Evolutionary conservation across 2,888 invertebrate genomes (phyloP), one percentile per base, ranked within the genome.

Genomic region (Drosophila antonietae): DNA sequence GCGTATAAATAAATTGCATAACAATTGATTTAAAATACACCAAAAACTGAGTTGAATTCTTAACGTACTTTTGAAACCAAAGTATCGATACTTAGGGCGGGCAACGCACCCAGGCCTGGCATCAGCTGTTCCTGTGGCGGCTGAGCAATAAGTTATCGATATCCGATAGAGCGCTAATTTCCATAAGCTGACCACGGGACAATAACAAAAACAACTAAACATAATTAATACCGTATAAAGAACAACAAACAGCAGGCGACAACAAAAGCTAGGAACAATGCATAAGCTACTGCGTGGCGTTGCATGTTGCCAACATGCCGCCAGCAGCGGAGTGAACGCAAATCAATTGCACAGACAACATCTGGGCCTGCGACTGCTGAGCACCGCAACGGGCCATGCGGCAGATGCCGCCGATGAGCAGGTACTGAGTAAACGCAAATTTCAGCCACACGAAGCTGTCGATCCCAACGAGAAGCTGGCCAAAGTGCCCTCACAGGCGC

Each of bases 371-470:
- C 76, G 76, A 8, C 47, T 61, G 49, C 33, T 73, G 49, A 55
- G 64, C 55, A 57, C 7, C 2, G 41, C 57, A 8, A 43, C 49
- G 8, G 57, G 68, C 31, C 71, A 61, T 51, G 44, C 56, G 37
- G n/a, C 55, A n/a, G 75, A 67, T 56, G 18, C 77, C 5, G 56
- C 81, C 8, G 84, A 82, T 3, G 84, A 84, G 39, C 75, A 82
- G 70, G 90, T 92, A 43, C 64, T 92, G 33, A 88, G 91, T 3
- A 90, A 90, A 63, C 86, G 91, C 1, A 91, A 91, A 52, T 92
- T 92, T 57, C 79, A 89, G 49, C 92, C 92, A 8, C 90, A 90
- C 35, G 86, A 90, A 14, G 80, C 85, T 5, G 65, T 81, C 3
- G 79, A 80, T 33, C 58, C 62, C 4, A 69, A 73, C 18, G 80